Conservation (phyloP, 2,797 vertebrate genomes). For the Luscinia luscinia region DNA sequence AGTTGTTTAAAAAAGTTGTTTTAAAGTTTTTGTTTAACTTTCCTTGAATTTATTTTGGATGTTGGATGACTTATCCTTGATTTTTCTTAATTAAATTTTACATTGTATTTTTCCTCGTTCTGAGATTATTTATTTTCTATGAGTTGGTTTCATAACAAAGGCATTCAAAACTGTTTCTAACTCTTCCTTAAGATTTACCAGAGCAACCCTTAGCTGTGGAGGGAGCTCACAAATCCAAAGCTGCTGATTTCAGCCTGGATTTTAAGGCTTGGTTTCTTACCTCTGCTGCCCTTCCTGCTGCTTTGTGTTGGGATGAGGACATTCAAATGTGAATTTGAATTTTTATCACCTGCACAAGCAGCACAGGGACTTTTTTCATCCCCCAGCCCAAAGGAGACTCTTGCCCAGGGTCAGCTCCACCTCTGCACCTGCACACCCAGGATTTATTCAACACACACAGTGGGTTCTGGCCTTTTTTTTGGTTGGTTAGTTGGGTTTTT, state of each 20-base stretch:
- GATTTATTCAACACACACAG: neutral
- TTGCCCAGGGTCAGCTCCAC: neutral
- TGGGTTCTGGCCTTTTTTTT: neutral
- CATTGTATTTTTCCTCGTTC: neutral
- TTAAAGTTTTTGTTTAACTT: no score
- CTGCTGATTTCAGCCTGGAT: neutral
- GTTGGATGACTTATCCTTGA: no score
- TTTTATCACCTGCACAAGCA: neutral
- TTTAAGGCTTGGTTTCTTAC: neutral
- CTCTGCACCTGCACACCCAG: neutral
- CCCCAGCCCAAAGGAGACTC: neutral
- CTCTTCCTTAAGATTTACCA: neutral
- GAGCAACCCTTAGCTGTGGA: neutral
- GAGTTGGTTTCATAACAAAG: neutral
- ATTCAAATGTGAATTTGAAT: neutral
- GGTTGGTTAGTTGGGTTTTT: no score
- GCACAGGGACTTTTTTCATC: accelerated
- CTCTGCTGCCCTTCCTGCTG: neutral
- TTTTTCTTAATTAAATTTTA: neutral
- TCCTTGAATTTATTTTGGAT: no score
- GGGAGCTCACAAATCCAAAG: neutral
- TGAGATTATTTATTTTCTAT: neutral
- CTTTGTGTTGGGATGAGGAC: neutral
- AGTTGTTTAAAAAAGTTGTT: no score
- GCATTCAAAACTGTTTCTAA: neutral